Evolutionary conservation across 2,797 vertebrate species (phyloP), one percentile per base, ranked within the genome.

Genomic region (Chelmon rostratus): DNA sequence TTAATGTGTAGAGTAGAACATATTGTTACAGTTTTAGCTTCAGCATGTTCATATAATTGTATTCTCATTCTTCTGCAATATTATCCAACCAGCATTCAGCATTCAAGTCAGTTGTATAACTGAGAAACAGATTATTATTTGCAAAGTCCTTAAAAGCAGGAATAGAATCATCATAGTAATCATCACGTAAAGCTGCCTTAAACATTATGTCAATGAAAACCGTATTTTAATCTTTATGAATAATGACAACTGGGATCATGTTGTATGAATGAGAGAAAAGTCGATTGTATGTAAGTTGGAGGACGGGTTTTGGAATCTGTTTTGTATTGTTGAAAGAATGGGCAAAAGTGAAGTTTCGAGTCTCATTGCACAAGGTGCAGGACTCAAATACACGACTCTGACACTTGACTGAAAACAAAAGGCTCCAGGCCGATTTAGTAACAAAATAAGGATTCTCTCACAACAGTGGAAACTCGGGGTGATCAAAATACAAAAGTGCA

Each of bases 341-440:
- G 9, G 21, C 64, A 33, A 13, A 73, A 40, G 25, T 42, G 53
- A 28, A 46, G 53, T 65, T 67, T 70, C 23, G 38, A 63, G 11
- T 71, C 70, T 61, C 40, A 72, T 37, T 64, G 47, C n/a, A n/a
- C n/a, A n/a, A n/a, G n/a, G n/a, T n/a, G n/a, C n/a, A n/a, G n/a
- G n/a, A n/a, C n/a, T n/a, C n/a, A n/a, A n/a, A n/a, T n/a, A n/a
- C n/a, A n/a, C n/a, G n/a, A n/a, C n/a, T n/a, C n/a, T n/a, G n/a
- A n/a, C n/a, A n/a, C n/a, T n/a, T n/a, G n/a, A n/a, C n/a, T n/a
- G n/a, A n/a, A n/a, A n/a, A n/a, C n/a, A n/a, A n/a, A n/a, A n/a
- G n/a, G n/a, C n/a, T n/a, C n/a, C n/a, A n/a, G n/a, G n/a, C n/a
- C n/a, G n/a, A n/a, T n/a, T n/a, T n/a, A n/a, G n/a, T n/a, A n/a